These are phyloP conservation scores for Charaxes varanes DNA, from an alignment of 1,140 invertebrate genomes.

Conservation along the genomic window DNA sequence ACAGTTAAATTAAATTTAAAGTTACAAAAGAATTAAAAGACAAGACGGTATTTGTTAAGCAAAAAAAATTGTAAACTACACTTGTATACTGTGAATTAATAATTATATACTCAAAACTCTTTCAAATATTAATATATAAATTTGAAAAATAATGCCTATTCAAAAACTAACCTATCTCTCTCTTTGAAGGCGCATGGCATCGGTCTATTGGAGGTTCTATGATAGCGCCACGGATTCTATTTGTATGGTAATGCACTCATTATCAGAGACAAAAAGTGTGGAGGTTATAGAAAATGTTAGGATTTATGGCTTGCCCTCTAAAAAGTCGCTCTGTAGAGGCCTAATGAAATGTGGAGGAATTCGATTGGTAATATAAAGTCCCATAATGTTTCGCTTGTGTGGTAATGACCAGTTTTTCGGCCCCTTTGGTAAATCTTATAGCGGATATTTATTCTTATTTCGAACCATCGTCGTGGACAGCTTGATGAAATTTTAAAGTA, in stretches of 20 bases:
- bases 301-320: constrained; percentile 49
- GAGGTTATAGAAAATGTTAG: constrained; percentile 36
- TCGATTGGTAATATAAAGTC: constrained; percentile 16
- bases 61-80: no score
- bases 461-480: not conserved
- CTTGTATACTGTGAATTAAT: no score
- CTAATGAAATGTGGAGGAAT: constrained; percentile 34
- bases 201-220: constrained; percentile 3
- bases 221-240: constrained; percentile 39
- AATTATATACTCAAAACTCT: no score
- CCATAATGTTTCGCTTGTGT: constrained; percentile 16
- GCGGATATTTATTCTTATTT: not conserved
- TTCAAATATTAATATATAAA: no score
- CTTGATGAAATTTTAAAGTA: no score
- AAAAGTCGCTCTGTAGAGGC: constrained; percentile 33
- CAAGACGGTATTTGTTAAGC: no score
- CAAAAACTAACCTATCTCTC: no score
- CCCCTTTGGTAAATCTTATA: constrained; percentile 2
- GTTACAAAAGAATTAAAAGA: no score
- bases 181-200: no score
- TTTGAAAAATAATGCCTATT: no score
- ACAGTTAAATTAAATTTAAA: no score
- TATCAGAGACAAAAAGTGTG: constrained; percentile 61
- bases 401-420: constrained; percentile 18
- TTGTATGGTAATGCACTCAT: constrained; percentile 69